These are phyloP conservation scores for Cyanoliseus patagonus DNA, from an alignment of 2,113 vertebrate genomes.

Conservation along the genomic window DNA sequence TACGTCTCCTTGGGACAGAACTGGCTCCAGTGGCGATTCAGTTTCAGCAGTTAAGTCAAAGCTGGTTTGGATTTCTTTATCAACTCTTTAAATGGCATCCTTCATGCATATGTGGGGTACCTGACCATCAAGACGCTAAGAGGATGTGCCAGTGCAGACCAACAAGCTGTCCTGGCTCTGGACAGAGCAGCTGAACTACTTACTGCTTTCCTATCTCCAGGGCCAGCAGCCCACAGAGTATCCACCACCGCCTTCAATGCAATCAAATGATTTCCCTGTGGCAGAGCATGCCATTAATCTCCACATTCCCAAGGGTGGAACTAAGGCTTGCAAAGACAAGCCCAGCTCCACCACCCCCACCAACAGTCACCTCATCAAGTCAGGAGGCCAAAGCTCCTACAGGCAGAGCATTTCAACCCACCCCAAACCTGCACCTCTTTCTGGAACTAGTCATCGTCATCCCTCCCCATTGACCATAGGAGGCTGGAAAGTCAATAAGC, in stretches of 20 bases:
- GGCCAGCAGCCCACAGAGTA: background rate
- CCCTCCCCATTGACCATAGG: background rate
- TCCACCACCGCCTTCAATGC: background rate
- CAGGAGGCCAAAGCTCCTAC: background rate
- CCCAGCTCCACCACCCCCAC: background rate
- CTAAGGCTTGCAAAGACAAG: background rate
- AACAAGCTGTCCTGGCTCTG: background rate
- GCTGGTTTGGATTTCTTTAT: background rate
- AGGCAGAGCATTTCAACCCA: background rate
- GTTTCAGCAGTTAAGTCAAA: background rate
- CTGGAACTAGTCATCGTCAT: background rate
- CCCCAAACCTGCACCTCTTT: background rate
- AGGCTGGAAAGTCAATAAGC: background rate
- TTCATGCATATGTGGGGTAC: background rate
- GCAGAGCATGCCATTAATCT: background rate
- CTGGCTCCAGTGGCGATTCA: background rate
- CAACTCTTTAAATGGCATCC: background rate
- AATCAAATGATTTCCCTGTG: background rate
- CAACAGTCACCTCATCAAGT: background rate
- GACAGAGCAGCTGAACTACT: background rate
- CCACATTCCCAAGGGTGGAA: accelerated
- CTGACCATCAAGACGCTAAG: background rate
- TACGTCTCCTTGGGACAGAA: background rate
- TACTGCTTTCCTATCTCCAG: background rate
- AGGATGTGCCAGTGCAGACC: accelerated